Evolutionary conservation across 2,797 vertebrate genomes (phyloP).

Genomic region (Epinephelus awoara): DNA sequence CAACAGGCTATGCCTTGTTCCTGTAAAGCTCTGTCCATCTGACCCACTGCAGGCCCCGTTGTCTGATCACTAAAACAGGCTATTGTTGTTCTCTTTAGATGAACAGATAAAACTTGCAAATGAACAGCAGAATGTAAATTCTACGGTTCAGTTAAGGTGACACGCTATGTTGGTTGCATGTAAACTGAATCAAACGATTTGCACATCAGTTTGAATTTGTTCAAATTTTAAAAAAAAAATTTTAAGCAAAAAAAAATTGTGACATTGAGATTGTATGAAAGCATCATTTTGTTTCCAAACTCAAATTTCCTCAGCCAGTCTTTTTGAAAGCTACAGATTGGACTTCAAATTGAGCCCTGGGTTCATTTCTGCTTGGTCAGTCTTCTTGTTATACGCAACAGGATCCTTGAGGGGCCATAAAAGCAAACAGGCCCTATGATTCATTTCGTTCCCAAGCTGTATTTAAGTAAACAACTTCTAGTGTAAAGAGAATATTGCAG

Average conservation of each 20-base stretch:
- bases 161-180: too few relatives aligned
- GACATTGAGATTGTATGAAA: background rate
- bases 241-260: too few relatives aligned
- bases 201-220: background rate
- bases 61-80: background rate
- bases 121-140: background rate
- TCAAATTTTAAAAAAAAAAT: too few relatives aligned
- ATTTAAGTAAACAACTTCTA: background rate
- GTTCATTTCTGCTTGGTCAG: background rate
- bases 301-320: too few relatives aligned
- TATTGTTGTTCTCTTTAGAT: background rate
- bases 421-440: background rate
- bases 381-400: background rate
- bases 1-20: too few relatives aligned
- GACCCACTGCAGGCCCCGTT: background rate
- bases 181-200: background rate
- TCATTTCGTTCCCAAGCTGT: background rate
- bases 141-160: background rate
- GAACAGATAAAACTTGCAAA: background rate
- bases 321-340: background rate
- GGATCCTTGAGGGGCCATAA: background rate
- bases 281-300: background rate
- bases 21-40: background rate
- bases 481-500: background rate
- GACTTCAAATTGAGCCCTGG: background rate